phyloP scores from a whole-genome alignment of 2,113 vertebrate species.

The Dissostichus mawsoni region DNA sequence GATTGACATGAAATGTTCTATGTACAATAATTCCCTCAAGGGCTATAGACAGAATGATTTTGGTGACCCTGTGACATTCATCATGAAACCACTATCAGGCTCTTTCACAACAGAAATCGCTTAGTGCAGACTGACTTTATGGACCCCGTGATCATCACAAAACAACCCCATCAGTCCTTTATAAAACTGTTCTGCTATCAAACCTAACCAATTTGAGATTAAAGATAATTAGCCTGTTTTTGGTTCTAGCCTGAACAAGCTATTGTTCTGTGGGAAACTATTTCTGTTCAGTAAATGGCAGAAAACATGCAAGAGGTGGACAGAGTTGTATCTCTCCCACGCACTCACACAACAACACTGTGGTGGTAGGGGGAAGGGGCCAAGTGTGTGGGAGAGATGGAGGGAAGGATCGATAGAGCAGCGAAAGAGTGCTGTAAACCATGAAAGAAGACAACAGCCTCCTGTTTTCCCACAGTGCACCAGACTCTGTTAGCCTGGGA shows the following conservation, averaged over 20 bases:
- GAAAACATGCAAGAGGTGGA: conserved; percentile 56
- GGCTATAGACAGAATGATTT: background rate
- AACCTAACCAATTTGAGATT: background rate
- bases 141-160: background rate
- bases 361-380: conserved; percentile 62
- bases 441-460: conserved; percentile 83
- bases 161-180: background rate
- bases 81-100: background rate
- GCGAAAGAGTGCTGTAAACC: conserved; percentile 80
- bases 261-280: conserved; percentile 45
- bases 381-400: conserved; percentile 77
- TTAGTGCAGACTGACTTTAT: background rate
- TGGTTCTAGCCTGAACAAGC: background rate
- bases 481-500: conserved; percentile 76
- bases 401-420: conserved; percentile 80
- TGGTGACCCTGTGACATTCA: background rate
- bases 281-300: conserved; percentile 57
- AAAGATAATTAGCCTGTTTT: background rate
- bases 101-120: background rate
- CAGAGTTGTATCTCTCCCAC: conserved; percentile 69
- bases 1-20: background rate
- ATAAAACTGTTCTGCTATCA: background rate
- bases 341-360: conserved; percentile 48
- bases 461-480: conserved; percentile 79
- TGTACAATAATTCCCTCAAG: background rate